Base-by-base conservation (phyloP, 2,113 vertebrate species). In the Coracopsis vasa region DNA sequence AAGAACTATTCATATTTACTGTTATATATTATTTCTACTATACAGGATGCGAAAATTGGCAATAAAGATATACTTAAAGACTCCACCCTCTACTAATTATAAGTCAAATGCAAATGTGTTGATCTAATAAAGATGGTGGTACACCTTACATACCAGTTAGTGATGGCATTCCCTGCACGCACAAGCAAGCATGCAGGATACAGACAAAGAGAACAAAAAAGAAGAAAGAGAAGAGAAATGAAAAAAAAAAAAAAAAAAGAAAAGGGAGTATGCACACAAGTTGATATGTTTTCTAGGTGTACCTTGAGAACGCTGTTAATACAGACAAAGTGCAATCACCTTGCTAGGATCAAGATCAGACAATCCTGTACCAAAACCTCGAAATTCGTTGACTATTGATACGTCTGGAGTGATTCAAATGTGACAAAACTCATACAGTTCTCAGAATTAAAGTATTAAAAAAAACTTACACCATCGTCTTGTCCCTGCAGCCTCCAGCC, bases 391-490 rank as follows among this genome's bases (percentile, higher is more conserved):
- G 2, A 61, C 31, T 35, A 33, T 37, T 45, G 11, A 33, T 37
- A 54, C 4, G 10, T 2, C 8, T 54, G 16, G n/a, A 66, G 14
- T 21, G 10, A 58, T 28, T 45, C 11, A 60, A 5, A 0, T 13
- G 20, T 33, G 21, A 41, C 44, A 19, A 87, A 60, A 64, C 18
- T 77, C 44, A 21, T 21, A 47, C 14, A 72, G 6, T 4, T 39
- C 90, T 94, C 74, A 82, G 14, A 84, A 81, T 72, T 88, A 53
- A 86, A 88, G 69, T 50, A 65, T 67, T 69, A 60, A 91, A 66
- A 42, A 5, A 10, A 61, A 54, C 81, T 56, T 27, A 39, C 29
- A 28, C 28, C 19, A 23, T 18, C 7, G 2, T 44, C 45, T 58
- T 61, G 37, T n/a, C 66, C 62, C 16, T 31, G 11, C 10, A 44